Evolutionary conservation across 2,113 vertebrate species (phyloP).

Genomic region (Myrmecophaga tridactyla): DNA sequence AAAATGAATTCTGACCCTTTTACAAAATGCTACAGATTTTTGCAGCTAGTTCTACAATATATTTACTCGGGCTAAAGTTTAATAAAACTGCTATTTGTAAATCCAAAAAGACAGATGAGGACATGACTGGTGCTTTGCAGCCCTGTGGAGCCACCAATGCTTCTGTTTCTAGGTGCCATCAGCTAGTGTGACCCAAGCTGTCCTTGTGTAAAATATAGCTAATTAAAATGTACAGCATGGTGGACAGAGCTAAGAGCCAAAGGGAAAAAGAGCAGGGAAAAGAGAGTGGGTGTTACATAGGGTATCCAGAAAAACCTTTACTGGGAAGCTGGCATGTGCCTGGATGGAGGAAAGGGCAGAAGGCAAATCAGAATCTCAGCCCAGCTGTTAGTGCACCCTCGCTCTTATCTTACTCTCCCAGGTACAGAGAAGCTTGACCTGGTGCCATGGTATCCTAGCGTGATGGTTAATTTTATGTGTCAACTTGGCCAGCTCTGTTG

Average conservation of each 20-base stretch:
- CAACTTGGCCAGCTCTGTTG: too few relatives aligned
- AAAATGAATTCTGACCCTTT: neutral
- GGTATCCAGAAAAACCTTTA: too few relatives aligned
- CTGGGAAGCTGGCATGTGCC: too few relatives aligned
- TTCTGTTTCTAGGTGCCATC: fast-evolving
- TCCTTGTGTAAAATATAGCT: fast-evolving
- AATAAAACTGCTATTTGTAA: neutral
- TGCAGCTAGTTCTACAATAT: neutral
- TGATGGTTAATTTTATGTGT: too few relatives aligned
- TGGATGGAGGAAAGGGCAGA: neutral
- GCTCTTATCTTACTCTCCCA: neutral
- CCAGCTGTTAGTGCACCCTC: too few relatives aligned
- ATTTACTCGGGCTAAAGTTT: neutral
- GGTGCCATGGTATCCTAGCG: too few relatives aligned
- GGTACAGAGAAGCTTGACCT: neutral
- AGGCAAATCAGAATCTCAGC: neutral
- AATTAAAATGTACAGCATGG: too few relatives aligned
- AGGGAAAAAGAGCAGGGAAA: neutral
- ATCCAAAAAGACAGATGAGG: too few relatives aligned
- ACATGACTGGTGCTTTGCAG: fast-evolving
- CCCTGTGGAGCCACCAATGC: fast-evolving
- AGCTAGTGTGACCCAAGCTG: neutral
- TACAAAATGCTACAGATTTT: neutral
- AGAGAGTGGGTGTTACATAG: fast-evolving
- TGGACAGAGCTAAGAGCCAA: fast-evolving